Conservation (phyloP, 2,797 vertebrate genomes). For the Labeo calbasu region DNA sequence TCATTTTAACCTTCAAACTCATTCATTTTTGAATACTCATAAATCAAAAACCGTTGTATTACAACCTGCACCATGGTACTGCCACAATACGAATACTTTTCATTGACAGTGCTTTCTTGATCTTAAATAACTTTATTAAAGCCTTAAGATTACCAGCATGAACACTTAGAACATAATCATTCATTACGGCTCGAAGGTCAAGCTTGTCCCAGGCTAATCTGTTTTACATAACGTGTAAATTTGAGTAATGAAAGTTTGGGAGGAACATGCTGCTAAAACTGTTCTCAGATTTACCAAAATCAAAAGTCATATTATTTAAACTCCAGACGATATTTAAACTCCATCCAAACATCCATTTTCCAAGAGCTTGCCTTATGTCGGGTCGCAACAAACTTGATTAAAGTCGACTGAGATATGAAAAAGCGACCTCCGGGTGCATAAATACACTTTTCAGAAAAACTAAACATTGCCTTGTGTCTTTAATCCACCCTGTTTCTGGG, state of each 20-base stretch:
- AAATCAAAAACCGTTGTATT: no score
- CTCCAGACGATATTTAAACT: not conserved
- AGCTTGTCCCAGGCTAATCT: not conserved
- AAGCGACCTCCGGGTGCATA: not conserved
- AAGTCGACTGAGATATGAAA: not conserved
- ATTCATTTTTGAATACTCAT: no score
- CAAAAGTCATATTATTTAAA: not conserved
- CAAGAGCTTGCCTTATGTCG: not conserved
- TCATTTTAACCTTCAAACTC: not conserved
- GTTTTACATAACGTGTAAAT: not conserved
- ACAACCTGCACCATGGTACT: no score
- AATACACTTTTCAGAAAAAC: not conserved
- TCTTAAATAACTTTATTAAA: no score
- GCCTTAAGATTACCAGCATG: not conserved
- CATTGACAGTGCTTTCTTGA: no score
- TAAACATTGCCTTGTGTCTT: not conserved
- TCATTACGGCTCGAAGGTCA: not conserved
- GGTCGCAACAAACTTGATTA: not conserved
- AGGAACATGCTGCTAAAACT: not conserved
- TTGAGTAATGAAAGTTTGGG: not conserved
- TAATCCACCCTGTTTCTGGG: conserved; percentile 38
- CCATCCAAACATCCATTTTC: not conserved
- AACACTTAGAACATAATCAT: not conserved
- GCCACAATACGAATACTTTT: no score
- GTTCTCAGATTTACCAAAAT: not conserved